Evolutionary conservation across 2,888 invertebrate species (phyloP).

Genomic region (Norana najaformis): DNA sequence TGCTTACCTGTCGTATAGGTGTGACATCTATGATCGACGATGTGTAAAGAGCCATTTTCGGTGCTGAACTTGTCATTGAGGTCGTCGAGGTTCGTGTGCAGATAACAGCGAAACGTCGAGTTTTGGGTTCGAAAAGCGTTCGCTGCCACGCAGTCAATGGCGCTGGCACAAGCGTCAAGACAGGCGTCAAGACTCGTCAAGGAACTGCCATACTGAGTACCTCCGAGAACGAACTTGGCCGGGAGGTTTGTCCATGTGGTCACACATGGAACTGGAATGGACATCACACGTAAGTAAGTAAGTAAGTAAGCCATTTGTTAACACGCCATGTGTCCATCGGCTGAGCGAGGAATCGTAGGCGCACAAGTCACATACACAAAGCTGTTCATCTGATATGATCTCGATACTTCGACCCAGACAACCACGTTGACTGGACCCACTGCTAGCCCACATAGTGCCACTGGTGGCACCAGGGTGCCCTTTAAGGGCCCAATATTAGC

Average conservation of each 20-base stretch:
- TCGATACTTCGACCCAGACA: no score
- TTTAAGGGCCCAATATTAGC: no score
- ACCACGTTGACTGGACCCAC: no score
- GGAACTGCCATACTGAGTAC: not conserved
- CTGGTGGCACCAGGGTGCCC: no score
- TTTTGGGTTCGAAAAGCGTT: not conserved
- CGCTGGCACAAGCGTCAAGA: not conserved
- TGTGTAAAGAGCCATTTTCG: not conserved
- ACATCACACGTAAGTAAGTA: no score
- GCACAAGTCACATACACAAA: no score
- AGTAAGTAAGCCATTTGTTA: no score
- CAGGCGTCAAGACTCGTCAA: not conserved
- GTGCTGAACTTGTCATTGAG: not conserved
- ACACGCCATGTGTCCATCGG: no score
- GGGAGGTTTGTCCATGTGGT: not conserved
- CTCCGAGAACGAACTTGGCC: not conserved
- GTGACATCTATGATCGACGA: not conserved
- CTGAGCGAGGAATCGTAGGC: no score
- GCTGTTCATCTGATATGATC: no score
- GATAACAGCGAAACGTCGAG: not conserved
- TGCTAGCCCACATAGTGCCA: no score
- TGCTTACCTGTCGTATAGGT: not conserved
- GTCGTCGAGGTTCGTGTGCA: not conserved
- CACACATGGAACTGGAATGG: not conserved
- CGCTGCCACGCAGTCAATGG: not conserved